Evolutionary conservation across 2,797 vertebrate species (phyloP).

Genomic region (Paratrypauchen microcephalus): DNA sequence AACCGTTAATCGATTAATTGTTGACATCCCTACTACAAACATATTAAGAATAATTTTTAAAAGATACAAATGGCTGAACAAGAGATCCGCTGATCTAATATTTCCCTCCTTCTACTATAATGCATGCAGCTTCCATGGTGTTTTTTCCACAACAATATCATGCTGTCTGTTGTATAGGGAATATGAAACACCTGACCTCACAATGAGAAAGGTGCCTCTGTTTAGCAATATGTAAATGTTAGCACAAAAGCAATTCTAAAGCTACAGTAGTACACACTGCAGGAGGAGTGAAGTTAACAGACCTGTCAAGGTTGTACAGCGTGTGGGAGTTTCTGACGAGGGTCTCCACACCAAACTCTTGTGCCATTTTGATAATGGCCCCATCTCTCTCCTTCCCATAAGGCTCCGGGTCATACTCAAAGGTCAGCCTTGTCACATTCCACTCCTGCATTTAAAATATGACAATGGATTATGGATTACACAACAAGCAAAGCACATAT

Average conservation of each 20-base stretch:
- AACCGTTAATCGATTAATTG: too few species aligned
- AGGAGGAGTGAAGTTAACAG: constrained; percentile 18
- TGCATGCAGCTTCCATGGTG: too few species aligned
- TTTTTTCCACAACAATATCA: background rate
- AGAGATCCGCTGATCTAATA: too few species aligned
- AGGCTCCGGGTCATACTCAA: constrained; percentile 94
- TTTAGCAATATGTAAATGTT: too few species aligned
- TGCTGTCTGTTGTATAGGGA: background rate
- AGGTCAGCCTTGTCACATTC: constrained; percentile 91
- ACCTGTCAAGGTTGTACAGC: constrained; percentile 94
- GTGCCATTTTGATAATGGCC: constrained; percentile 93
- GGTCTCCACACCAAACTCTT: constrained; percentile 92
- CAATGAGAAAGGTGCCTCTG: background rate
- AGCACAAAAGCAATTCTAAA: too few species aligned
- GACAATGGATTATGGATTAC: background rate
- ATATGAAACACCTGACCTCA: background rate
- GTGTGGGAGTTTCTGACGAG: constrained; percentile 91
- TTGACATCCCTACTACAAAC: too few species aligned
- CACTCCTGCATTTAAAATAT: constrained; percentile 82
- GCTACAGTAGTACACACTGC: background rate
- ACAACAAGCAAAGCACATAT: background rate
- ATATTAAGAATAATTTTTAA: too few species aligned
- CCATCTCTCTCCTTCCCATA: constrained; percentile 95
- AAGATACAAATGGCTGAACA: too few species aligned
- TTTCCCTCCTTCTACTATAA: too few species aligned